Base-by-base conservation (phyloP, 2,888 invertebrate genomes). In the Halocaridina rubra region DNA sequence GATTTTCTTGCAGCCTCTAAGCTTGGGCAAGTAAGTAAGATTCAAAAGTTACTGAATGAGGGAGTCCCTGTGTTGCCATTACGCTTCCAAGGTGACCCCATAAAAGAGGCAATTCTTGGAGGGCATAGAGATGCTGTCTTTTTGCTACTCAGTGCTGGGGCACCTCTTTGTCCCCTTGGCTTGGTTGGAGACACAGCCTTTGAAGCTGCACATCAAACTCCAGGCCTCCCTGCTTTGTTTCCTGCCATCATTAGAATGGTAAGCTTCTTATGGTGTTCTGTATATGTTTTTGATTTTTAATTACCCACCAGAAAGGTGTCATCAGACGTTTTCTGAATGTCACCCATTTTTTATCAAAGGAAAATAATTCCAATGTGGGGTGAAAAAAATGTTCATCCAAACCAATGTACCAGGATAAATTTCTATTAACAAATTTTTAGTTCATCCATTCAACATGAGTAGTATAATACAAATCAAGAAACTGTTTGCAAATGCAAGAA, bases 241-340 rank as follows among this genome's bases (percentile, higher is more conserved):
- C 82, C 82, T n/a, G 82, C 82, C 3, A 57, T 82, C 22, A 77
- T 82, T 19, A 82, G 82, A 57, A 82, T 77, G 82, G 82, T 72
- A n/a, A 76, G 67, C 29, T n/a, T n/a, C n/a, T n/a, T n/a, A n/a
- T n/a, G n/a, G n/a, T n/a, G n/a, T n/a, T n/a, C n/a, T n/a, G n/a
- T n/a, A n/a, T n/a, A n/a, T n/a, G n/a, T n/a, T n/a, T n/a, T n/a
- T n/a, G n/a, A n/a, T n/a, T n/a, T n/a, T n/a, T n/a, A n/a, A n/a
- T n/a, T n/a, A n/a, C n/a, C n/a, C n/a, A n/a, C n/a, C n/a, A n/a
- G n/a, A n/a, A n/a, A n/a, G n/a, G n/a, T n/a, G n/a, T n/a, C n/a
- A n/a, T n/a, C n/a, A n/a, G n/a, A n/a, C n/a, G n/a, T n/a, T n/a
- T n/a, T n/a, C n/a, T n/a, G n/a, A n/a, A n/a, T n/a, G n/a, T n/a